Percentiles rank a stretch among this genome's conserved stretches.
phyloP scores from a whole-genome alignment of 2,797 vertebrate genomes.

The Hemibagrus guttatus region DNA sequence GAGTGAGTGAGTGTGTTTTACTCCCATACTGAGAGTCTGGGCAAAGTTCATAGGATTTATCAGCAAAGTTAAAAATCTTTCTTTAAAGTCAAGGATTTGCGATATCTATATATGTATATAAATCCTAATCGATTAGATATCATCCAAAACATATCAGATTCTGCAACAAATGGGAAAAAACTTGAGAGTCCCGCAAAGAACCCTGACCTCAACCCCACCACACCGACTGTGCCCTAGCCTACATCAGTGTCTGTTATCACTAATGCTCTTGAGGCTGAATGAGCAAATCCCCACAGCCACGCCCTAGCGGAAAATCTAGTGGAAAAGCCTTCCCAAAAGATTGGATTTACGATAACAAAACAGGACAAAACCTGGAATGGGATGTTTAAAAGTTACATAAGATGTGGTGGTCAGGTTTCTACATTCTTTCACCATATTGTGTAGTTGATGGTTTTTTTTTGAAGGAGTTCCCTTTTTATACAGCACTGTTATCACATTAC shows the following conservation, averaged over 20 bases:
- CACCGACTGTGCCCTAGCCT: neutral
- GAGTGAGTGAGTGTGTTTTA: too few species aligned
- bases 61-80: neutral
- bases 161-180: neutral
- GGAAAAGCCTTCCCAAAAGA: neutral
- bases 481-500: neutral
- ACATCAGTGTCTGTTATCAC: neutral
- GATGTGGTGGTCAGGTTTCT: neutral
- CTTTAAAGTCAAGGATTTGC: neutral
- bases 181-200: neutral
- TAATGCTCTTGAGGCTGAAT: neutral
- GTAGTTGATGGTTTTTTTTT: neutral
- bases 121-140: too few species aligned
- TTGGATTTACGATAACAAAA: neutral
- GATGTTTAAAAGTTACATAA: neutral
- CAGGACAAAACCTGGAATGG: neutral
- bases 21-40: neutral
- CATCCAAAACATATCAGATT: neutral
- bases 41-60: neutral
- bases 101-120: too few species aligned
- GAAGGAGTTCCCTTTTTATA: neutral
- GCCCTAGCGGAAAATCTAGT: neutral
- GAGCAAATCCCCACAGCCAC: neutral
- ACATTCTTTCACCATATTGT: neutral
- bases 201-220: neutral